These are phyloP conservation scores for Calypte anna DNA, from an alignment of 2,113 vertebrate species.

Conservation along the genomic window DNA sequence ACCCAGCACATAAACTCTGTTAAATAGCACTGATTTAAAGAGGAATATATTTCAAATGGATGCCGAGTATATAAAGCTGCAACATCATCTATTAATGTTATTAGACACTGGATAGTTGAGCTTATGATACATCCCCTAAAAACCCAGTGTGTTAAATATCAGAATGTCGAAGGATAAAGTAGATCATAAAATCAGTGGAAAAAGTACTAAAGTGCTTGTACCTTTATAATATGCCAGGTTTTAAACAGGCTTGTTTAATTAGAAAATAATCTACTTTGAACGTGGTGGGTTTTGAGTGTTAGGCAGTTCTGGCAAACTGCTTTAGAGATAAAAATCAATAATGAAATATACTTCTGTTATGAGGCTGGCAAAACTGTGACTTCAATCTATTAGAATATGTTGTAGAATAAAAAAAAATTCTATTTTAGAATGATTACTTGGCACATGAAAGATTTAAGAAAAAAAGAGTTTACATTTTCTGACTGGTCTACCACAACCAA, in stretches of 20 bases:
- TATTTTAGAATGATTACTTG: conserved; percentile 56
- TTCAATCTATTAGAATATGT: conserved; percentile 25
- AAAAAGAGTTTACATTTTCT: neutral
- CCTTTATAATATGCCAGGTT: conserved; percentile 26
- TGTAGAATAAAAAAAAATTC: neutral
- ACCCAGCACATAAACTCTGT: neutral
- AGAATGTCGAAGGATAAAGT: neutral
- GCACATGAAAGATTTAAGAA: conserved; percentile 10
- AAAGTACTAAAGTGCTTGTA: conserved; percentile 37
- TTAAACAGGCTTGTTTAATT: conserved; percentile 58
- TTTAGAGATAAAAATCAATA: conserved; percentile 48
- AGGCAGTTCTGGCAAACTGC: conserved; percentile 38
- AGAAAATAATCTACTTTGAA: conserved; percentile 46
- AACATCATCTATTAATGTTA: neutral
- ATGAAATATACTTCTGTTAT: conserved; percentile 46
- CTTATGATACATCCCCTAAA: neutral
- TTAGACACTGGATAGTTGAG: neutral
- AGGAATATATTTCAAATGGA: neutral
- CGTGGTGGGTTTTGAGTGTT: conserved; percentile 14
- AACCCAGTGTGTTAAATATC: neutral
- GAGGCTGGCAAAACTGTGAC: conserved; percentile 46
- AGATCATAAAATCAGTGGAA: neutral
- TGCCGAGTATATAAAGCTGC: neutral
- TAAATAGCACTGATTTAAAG: conserved; percentile 17
- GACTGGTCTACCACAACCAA: neutral